Conservation (phyloP, 2,797 vertebrate species). For the Psittacula echo region DNA sequence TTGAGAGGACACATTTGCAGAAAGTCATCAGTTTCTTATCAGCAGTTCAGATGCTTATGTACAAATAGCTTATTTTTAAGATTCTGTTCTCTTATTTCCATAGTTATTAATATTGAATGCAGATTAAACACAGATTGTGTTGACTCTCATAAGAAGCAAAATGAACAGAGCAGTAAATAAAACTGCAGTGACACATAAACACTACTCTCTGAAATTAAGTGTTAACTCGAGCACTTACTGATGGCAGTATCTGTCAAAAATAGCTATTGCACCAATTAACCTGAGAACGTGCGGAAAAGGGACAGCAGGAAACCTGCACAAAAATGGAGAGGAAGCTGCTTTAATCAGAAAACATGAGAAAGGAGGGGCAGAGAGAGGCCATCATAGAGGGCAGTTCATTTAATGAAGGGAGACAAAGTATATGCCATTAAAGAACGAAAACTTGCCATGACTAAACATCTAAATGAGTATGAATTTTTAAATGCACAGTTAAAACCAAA, state of each 20-base stretch:
- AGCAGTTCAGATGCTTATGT: not conserved
- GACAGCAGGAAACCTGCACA: not conserved
- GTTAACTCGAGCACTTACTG: not conserved
- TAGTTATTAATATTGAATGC: not conserved
- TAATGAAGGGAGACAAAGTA: not conserved
- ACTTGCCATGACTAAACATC: not conserved
- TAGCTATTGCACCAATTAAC: not conserved
- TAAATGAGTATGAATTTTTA: not conserved
- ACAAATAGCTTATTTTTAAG: not conserved
- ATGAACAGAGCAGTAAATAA: not conserved
- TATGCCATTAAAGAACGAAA: not conserved
- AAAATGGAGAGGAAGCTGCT: not conserved
- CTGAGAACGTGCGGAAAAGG: not conserved
- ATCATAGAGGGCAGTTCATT: not conserved
- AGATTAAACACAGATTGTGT: not conserved
- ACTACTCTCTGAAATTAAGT: not conserved
- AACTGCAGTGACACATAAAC: not conserved
- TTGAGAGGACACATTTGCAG: not conserved
- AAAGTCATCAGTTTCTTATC: not conserved
- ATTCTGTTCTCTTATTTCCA: not conserved
- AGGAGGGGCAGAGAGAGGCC: not conserved
- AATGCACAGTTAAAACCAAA: not conserved
- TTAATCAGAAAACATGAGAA: not conserved
- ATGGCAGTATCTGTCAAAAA: not conserved
- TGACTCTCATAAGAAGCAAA: not conserved